These are phyloP conservation scores for Melinopterus prodromus DNA, from an alignment of 2,888 invertebrate species.

Conservation along the genomic window DNA sequence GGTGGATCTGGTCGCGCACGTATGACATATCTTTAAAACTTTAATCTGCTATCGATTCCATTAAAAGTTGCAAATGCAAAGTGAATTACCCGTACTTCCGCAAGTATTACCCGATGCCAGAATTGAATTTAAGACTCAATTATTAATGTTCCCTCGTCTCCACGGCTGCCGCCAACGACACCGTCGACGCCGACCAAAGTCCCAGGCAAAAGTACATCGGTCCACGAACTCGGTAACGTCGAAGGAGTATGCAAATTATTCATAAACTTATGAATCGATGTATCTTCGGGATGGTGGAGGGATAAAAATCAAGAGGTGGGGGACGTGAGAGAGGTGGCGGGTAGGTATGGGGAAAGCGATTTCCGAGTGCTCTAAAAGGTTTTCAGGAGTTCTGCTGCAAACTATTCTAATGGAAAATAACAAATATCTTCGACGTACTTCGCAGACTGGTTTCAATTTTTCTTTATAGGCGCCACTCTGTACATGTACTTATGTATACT, in stretches of 20 bases:
- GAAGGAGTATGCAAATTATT: slow-evolving; percentile 24
- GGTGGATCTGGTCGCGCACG: slow-evolving; percentile 6
- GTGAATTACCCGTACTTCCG: slow-evolving; percentile 33
- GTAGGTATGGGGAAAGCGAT: slow-evolving; percentile 16
- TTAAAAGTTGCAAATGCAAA: slow-evolving; percentile 36
- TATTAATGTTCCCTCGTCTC: slow-evolving; percentile 20
- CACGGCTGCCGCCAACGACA: slow-evolving; percentile 16
- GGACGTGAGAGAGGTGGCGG: too few species aligned
- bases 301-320: slow-evolving; percentile 14
- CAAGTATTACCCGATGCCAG: slow-evolving; percentile 17
- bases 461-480: not conserved
- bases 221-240: not conserved
- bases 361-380: slow-evolving; percentile 26
- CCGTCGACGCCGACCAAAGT: slow-evolving; percentile 9
- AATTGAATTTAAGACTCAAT: slow-evolving; percentile 22
- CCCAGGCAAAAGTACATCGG: slow-evolving; percentile 1
- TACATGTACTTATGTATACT: not conserved
- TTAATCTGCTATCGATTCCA: slow-evolving; percentile 34
- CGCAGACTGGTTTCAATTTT: not conserved
- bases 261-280: slow-evolving; percentile 27
- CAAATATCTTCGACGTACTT: slow-evolving; percentile 11
- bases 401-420: slow-evolving; percentile 22
- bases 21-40: slow-evolving; percentile 27
- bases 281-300: slow-evolving; percentile 7
- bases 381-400: slow-evolving; percentile 18